Evolutionary conservation across 2,113 vertebrate species (phyloP), one percentile per base, ranked within the genome.

Genomic region (Mormyrus lacerda): DNA sequence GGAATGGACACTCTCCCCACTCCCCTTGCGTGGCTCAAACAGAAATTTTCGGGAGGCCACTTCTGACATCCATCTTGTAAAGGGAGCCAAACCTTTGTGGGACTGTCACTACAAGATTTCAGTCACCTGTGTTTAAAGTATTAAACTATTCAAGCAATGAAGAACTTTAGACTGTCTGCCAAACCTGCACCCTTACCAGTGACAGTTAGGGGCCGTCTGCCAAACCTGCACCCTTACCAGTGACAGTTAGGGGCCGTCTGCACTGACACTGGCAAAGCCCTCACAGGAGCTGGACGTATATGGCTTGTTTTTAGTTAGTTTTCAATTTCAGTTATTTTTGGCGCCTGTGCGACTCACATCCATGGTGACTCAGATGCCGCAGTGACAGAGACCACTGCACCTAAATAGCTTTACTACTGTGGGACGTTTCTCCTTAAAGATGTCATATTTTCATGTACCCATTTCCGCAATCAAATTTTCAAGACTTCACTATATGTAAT

Each of bases 401-500:
- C 27, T 69, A 31, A 21, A 55, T 21, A 19, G 21, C 53, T 24
- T 21, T 55, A 82, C 11, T 45, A 55, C 39, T 87, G 73, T 79
- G 73, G 13, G 6, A 79, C 1, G 73, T 79, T 42, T 42, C 73
- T 79, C 35, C 35, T 17, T 17, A 79, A 39, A 42, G 35, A 35
- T 79, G 19, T 21, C 4, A 35, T 61, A 19, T 88, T 24, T 42
- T 83, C 55, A 73, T 7, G 39, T 39, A 11, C 94, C 94, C 94
- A 94, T 92, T 89, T 83, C 27, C 89, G 39, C 82, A 92, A 90
- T 86, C 91, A 90, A 88, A 73, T 85, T 58, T 89, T 87, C 84
- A 92, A 91, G 90, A 88, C 45, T 76, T 73, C 86, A 31, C n/a
- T 19, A 21, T 82, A 89, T 89, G 92, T 93, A 95, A 95, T 93